These are phyloP conservation scores for Aricia agestis DNA, from an alignment of 1,140 invertebrate species.

Conservation along the genomic window DNA sequence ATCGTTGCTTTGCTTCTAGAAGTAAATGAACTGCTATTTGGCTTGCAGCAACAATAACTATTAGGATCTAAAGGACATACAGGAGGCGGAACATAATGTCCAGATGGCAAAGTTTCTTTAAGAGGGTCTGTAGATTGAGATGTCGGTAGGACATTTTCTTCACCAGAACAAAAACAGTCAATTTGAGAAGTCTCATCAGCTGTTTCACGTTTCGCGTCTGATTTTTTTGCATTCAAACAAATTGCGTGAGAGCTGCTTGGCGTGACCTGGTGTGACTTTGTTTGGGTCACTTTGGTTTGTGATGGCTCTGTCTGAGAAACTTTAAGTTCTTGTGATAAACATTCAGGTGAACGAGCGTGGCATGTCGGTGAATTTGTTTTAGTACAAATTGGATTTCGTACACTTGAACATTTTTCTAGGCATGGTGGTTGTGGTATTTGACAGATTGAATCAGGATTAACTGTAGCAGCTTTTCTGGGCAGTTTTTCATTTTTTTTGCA, in stretches of 20 bases:
- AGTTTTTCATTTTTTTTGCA: conserved; percentile 26
- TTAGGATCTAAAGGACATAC: not conserved
- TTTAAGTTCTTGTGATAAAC: not conserved
- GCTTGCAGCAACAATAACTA: not conserved
- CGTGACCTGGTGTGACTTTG: not conserved
- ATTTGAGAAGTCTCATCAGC: not conserved
- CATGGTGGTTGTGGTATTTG: conserved; percentile 34
- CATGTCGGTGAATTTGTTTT: conserved; percentile 34
- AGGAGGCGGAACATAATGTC: not conserved
- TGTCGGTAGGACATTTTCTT: not conserved
- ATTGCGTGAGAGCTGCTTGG: not conserved
- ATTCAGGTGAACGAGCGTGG: not conserved
- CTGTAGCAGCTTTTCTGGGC: conserved; percentile 28
- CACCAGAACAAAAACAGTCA: not conserved
- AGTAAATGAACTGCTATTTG: not conserved
- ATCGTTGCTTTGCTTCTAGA: not conserved
- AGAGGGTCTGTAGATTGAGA: not conserved
- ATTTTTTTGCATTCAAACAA: not conserved
- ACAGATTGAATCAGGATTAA: conserved; percentile 27
- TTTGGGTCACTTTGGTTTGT: not conserved
- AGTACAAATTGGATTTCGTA: conserved; percentile 30
- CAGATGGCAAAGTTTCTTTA: not conserved
- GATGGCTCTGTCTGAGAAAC: not conserved
- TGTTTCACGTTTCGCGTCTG: not conserved
- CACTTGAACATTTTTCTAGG: conserved; percentile 26